Evolutionary conservation across 2,797 vertebrate genomes (phyloP).

Genomic region (Tachyglossus aculeatus): DNA sequence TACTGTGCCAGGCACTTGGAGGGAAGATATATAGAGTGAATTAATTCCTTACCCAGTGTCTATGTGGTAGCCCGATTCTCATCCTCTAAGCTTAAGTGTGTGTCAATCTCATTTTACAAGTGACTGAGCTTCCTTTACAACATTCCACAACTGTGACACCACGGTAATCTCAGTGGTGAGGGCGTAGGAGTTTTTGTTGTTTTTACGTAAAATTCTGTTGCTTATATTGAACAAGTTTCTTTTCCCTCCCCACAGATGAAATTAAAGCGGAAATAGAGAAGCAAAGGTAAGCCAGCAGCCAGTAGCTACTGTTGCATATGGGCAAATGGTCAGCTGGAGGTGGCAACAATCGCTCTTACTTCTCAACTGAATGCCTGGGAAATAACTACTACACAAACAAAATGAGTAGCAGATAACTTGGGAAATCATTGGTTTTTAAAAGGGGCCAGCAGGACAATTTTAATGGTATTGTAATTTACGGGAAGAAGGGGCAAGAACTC

Average conservation of each 20-base stretch:
- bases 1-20: too few relatives aligned
- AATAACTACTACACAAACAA: neutral
- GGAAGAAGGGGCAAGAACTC: neutral
- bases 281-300: conserved; percentile 83
- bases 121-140: too few relatives aligned
- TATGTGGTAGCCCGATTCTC: too few relatives aligned
- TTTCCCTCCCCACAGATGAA: conserved; percentile 84
- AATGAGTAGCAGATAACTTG: neutral
- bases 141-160: too few relatives aligned
- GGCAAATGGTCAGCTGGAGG: neutral
- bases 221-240: conserved; percentile 25
- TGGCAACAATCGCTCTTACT: neutral
- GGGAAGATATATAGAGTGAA: too few relatives aligned
- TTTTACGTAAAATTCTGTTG: too few relatives aligned
- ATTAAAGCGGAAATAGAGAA: conserved; percentile 94
- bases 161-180: too few relatives aligned
- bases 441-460: neutral
- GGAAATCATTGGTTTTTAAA: neutral
- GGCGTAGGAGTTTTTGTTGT: too few relatives aligned
- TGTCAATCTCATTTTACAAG: too few relatives aligned
- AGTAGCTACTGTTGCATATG: neutral
- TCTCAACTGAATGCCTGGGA: neutral
- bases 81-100: too few relatives aligned
- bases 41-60: too few relatives aligned
- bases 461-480: neutral